Percentiles rank a stretch among this genome's conserved stretches.
These are phyloP conservation scores for Caenorhabditis sp. DNA, from an alignment of 2,888 invertebrate species.

Conservation along the genomic window DNA sequence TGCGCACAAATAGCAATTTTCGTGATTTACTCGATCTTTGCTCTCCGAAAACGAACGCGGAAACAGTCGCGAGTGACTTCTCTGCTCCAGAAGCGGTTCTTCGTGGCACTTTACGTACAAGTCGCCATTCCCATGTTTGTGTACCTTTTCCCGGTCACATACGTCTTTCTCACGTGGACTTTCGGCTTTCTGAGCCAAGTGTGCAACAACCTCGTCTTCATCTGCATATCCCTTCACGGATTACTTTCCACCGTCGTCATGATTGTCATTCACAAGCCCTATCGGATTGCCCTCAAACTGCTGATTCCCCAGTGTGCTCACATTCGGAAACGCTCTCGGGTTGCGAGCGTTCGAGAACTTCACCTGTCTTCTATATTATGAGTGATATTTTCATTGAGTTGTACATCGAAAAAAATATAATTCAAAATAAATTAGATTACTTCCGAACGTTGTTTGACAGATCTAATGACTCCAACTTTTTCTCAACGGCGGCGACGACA, in stretches of 20 bases:
- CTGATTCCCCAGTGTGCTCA: constrained; percentile 7
- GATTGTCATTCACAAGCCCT: constrained; percentile 31
- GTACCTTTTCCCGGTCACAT: constrained; percentile 28
- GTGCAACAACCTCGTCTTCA: constrained; percentile 35
- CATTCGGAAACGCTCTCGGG: constrained; percentile 15
- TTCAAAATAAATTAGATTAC: not conserved
- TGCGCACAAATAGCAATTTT: constrained; percentile 4
- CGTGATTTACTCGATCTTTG: constrained; percentile 23
- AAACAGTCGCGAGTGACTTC: constrained; percentile 35
- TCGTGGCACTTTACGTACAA: constrained; percentile 22
- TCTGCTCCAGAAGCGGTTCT: constrained; percentile 21
- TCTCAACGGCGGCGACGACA: constrained; percentile 15
- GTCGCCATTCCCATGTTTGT: constrained; percentile 33
- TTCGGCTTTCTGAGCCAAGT: constrained; percentile 24
- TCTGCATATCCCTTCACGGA: constrained; percentile 33
- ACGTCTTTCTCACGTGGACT: constrained; percentile 28
- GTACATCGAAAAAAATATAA: not conserved
- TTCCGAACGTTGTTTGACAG: not conserved
- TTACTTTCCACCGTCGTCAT: constrained; percentile 29
- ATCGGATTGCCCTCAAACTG: constrained; percentile 18
- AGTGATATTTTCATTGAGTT: not conserved
- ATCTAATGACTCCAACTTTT: not conserved
- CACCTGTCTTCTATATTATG: constrained; percentile 20
- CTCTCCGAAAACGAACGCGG: constrained; percentile 15
- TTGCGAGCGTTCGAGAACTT: constrained; percentile 15